phyloP scores from a whole-genome alignment of 2,113 vertebrate species.

The Dicrurus megarhynchus region DNA sequence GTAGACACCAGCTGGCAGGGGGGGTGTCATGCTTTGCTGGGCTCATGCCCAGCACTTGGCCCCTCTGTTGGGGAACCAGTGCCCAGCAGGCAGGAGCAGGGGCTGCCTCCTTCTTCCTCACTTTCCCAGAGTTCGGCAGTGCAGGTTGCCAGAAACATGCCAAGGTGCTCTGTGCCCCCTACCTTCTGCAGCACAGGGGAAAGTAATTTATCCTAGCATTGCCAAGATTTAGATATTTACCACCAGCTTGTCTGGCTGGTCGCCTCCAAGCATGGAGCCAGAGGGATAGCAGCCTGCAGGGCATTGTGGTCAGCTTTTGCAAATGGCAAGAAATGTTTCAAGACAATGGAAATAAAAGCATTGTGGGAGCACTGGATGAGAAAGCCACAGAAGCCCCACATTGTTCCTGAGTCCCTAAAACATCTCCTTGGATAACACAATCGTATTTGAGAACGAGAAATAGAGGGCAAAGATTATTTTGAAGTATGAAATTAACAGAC shows the following conservation, averaged over 20 bases:
- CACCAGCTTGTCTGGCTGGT: not conserved
- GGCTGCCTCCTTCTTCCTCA: not conserved
- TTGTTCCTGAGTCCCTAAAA: constrained; percentile 46
- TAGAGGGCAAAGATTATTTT: constrained; percentile 72
- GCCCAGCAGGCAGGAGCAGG: not conserved
- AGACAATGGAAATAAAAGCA: constrained; percentile 58
- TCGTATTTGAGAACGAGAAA: constrained; percentile 62
- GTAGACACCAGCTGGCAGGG: not conserved
- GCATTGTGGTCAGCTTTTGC: constrained; percentile 50
- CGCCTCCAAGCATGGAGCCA: not conserved
- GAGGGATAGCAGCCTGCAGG: not conserved
- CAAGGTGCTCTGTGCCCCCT: not conserved
- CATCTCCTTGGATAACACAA: constrained; percentile 26
- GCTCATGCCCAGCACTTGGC: not conserved
- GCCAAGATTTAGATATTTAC: not conserved
- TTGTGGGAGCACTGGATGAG: constrained; percentile 27
- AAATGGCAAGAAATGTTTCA: constrained; percentile 46
- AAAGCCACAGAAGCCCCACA: constrained; percentile 38
- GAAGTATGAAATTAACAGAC: constrained; percentile 75
- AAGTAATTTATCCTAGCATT: not conserved
- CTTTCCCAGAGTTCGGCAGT: rapidly evolving
- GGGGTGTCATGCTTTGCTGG: not conserved
- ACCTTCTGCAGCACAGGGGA: not conserved
- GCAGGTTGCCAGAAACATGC: not conserved
- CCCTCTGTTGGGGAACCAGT: not conserved